Evolutionary conservation across 2,797 vertebrate genomes (phyloP).

Genomic region (Gila robusta): DNA sequence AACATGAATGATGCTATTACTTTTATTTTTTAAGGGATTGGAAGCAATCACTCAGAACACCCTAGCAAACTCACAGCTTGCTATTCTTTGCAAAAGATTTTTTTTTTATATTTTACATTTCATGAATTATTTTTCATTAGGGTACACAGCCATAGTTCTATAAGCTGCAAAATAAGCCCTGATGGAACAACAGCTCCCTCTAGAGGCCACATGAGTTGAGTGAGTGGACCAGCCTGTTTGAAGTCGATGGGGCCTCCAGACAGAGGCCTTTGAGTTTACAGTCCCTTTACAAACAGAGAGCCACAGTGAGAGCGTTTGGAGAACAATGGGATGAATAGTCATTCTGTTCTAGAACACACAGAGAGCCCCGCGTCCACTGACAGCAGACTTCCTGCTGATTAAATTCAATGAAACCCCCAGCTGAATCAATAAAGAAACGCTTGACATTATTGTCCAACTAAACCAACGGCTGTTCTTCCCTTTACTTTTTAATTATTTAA

Average conservation of each 20-base stretch:
- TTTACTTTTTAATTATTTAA: conserved; percentile 6
- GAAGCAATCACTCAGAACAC: neutral
- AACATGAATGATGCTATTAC: neutral
- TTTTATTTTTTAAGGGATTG: neutral
- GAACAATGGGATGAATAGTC: conserved; percentile 61
- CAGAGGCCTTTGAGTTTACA: conserved; percentile 55
- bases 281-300: conserved; percentile 60
- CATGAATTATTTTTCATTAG: neutral
- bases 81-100: neutral
- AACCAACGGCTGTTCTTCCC: conserved; percentile 42
- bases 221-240: conserved; percentile 3
- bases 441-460: conserved; percentile 33
- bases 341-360: conserved; percentile 59
- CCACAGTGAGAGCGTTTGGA: conserved; percentile 45
- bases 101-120: neutral
- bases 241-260: conserved; percentile 19
- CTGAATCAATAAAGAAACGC: conserved; percentile 60
- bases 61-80: neutral
- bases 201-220: conserved; percentile 17
- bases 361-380: conserved; percentile 40
- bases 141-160: neutral
- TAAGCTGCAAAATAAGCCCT: neutral
- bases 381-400: conserved; percentile 62
- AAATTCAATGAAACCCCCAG: conserved; percentile 57
- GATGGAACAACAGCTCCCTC: conserved; percentile 12